Evolutionary conservation across 2,888 invertebrate species (phyloP), one percentile per base, ranked within the genome.

Genomic region (Beris morrisii): DNA sequence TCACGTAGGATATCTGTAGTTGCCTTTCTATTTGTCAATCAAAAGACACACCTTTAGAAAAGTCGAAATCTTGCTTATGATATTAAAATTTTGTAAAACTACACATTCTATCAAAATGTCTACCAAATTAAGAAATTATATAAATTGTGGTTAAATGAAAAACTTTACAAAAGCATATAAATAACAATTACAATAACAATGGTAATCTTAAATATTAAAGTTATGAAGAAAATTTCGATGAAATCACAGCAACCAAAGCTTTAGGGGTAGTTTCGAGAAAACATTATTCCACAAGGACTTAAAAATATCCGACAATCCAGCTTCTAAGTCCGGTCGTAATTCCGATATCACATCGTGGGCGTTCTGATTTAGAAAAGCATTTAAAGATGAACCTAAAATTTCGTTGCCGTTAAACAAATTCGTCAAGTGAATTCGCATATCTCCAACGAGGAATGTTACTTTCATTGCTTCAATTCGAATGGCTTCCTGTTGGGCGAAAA

Each of bases 401-500:
- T 84, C 83, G 72, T 87, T 87, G 55, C 87, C 87, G 73, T 86
- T 86, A 74, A 87, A 87, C 9, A 87, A 79, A 76, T 86, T 86
- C 58, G 82, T 81, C 22, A 87, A 76, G 69, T 84, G 82, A 28
- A 85, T 82, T 13, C 83, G 81, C 79, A 86, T 83, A 4, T 78
- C 78, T 11, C 83, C 81, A 64, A 86, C 81, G 54, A 78, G 79
- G 72, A 86, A 86, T 45, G 82, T 81, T 0, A 86, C 84, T 70
- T 82, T 81, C 84, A 86, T 86, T 45, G 82, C 78, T 55, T 83
- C 83, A 45, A 86, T 82, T 53, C 78, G 77, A 65, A 81, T 79
- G n/a, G 78, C 78, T 73, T 81, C 81, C 75, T 81, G 71, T 22
- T 22, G 22, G 22, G 3, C 38, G 2, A 38, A 38, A 15, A 58